Evolutionary conservation across 1,140 invertebrate species (phyloP), one percentile per base, ranked within the genome.

Genomic region (Leucophenga varia): DNA sequence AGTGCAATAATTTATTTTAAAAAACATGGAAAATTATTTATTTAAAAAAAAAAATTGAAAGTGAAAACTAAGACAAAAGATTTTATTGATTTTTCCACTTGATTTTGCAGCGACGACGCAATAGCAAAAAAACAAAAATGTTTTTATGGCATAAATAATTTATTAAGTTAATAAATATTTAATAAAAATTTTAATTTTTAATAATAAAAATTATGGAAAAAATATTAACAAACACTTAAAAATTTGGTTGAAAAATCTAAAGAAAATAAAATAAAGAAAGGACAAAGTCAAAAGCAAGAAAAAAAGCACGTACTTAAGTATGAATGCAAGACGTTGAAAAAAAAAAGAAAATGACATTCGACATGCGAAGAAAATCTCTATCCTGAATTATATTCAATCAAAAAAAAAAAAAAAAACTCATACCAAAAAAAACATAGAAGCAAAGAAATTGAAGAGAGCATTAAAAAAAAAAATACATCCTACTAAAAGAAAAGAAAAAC

Each of bases 291-390:
- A 47, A 56, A 48, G 54, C 49, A 67, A 65, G 63, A 60, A 54
- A 36, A 25, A 41, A 20, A 56, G 49, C 45, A 40, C 22, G 34
- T n/a, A n/a, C n/a, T n/a, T n/a, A n/a, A n/a, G n/a, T n/a, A n/a
- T n/a, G n/a, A n/a, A n/a, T n/a, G n/a, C n/a, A n/a, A n/a, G n/a
- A n/a, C n/a, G n/a, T n/a, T n/a, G n/a, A 28, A 37, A 28, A 6
- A 13, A 8, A n/a, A 6, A 37, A 49, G 36, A 54, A 50, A 59
- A 57, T n/a, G n/a, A n/a, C n/a, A n/a, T 51, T 49, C 45, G 47
- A 55, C 53, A 25, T 25, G 22, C 47, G 49, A 67, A 65, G 63
- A 67, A 67, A 67, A 67, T 67, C 63, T 67, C 63, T 67, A 67
- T 67, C 63, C 63, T 67, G 59, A 63, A 55, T 67, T 67, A 59